phyloP scores from a whole-genome alignment of 2,113 vertebrate species.

The Octodon degus region DNA sequence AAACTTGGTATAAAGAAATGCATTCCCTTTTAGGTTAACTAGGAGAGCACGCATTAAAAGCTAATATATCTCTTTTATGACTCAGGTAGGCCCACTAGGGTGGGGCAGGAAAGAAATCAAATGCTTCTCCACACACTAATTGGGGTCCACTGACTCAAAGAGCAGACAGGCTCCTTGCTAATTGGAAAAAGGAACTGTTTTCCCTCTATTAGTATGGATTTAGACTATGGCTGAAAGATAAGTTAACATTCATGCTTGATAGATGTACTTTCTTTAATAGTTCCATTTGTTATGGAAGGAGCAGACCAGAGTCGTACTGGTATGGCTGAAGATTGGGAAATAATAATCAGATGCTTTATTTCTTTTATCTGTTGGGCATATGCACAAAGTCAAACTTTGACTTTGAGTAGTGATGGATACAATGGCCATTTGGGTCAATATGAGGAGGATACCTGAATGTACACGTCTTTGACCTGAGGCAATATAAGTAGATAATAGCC shows the following conservation, averaged over 20 bases:
- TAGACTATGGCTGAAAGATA: slow-evolving; percentile 35
- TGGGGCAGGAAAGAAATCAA: slow-evolving; percentile 58
- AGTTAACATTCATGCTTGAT: slow-evolving; percentile 47
- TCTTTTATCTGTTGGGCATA: background rate
- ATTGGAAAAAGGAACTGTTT: slow-evolving; percentile 44
- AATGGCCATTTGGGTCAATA: background rate
- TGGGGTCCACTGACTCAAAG: slow-evolving; percentile 58
- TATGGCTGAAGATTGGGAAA: slow-evolving; percentile 6
- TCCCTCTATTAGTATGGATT: slow-evolving; percentile 50
- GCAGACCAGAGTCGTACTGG: background rate
- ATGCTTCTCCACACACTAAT: slow-evolving; percentile 60
- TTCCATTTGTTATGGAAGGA: slow-evolving; percentile 32
- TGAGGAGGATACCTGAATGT: background rate
- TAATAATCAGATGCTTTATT: background rate
- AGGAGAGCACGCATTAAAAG: slow-evolving; percentile 52
- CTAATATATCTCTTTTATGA: slow-evolving; percentile 73
- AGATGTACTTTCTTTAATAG: slow-evolving; percentile 57
- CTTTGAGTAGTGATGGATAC: background rate
- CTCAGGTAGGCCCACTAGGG: slow-evolving; percentile 37
- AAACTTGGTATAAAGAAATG: slow-evolving; percentile 3
- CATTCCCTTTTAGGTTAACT: background rate
- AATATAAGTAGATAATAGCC: background rate
- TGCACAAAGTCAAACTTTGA: background rate
- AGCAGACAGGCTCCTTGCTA: slow-evolving; percentile 55
- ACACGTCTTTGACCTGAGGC: background rate